Evolutionary conservation across 2,113 vertebrate species (phyloP), one percentile per base, ranked within the genome.

Genomic region (Dromiciops gliroides): DNA sequence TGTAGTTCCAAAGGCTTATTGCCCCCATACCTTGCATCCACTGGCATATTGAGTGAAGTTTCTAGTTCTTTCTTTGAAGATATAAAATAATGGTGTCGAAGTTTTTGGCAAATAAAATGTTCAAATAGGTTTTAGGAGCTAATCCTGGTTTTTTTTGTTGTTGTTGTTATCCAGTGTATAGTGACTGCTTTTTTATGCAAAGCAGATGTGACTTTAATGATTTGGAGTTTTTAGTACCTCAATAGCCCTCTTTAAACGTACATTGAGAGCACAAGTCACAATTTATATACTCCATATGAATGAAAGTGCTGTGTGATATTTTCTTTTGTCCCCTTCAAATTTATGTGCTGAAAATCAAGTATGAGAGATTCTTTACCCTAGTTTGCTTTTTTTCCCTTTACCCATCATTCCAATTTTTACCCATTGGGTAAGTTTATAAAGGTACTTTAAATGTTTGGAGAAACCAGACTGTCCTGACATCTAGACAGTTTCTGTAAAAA

Each of bases 41-140:
- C 48, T n/a, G 12, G 37, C 92, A 49, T 75, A 89, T 91, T 95
- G 67, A 53, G 44, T 92, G 47, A 95, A 94, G 51, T 92, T 90
- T 37, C 4, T 52, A 48, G 24, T 92, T 95, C 47, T 91, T 67
- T 50, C 91, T 75, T 96, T 95, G 52, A 37, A 89, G 37, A 89
- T n/a, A 89, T 75, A 90, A 89, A 89, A 11, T 49, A 93, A 91
- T 93, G 51, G 3, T 50, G 16, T 60, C 67, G 51, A 50, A 88
- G 51, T 92, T 90, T 91, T 28, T 51, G n/a, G 14, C n/a, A 48
- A 31, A 25, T 50, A 51, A 90, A 93, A 95, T 56, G 89, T 31
- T 60, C 88, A 90, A 1, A 93, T 48, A 51, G 48, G n/a, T 31
- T 56, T 95, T 25, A 91, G 19, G 4, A 48, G 0, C 90, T 92